A percentile compares a stretch with the other conserved stretches of the same genome.
These are phyloP conservation scores for Pseudorhiza aurosa DNA, from an alignment of 30 jellyfish, hydroid and myxozoan genomes.

Conservation along the genomic window DNA sequence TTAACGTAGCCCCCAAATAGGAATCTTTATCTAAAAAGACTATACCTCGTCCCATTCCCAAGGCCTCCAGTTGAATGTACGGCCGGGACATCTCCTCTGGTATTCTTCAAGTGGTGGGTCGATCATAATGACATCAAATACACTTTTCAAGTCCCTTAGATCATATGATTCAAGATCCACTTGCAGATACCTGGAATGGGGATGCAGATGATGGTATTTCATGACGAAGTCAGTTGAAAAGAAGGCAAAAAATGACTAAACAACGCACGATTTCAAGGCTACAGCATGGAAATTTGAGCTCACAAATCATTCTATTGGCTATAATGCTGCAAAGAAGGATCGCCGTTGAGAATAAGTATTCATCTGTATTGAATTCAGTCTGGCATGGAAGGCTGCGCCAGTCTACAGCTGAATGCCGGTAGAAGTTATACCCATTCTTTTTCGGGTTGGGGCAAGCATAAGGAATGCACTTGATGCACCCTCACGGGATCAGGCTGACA, in stretches of 20 bases:
- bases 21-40: too few relatives aligned
- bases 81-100: slow-evolving; percentile 95
- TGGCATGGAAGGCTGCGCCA: too few relatives aligned
- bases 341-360: too few relatives aligned
- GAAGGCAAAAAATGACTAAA: neutral
- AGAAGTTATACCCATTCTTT: too few relatives aligned
- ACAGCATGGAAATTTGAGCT: neutral
- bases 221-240: neutral
- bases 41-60: slow-evolving; percentile 99
- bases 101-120: slow-evolving; percentile 99
- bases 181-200: slow-evolving; percentile 77
- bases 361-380: too few relatives aligned
- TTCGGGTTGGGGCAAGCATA: too few relatives aligned
- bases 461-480: too few relatives aligned
- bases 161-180: slow-evolving; percentile 92
- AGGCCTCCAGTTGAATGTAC: slow-evolving; percentile 91
- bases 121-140: slow-evolving; percentile 90
- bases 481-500: too few relatives aligned
- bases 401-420: too few relatives aligned
- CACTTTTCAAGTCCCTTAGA: slow-evolving; percentile 76
- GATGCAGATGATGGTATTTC: neutral
- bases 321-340: too few relatives aligned
- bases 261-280: neutral
- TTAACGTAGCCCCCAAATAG: too few relatives aligned
- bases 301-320: too few relatives aligned